Conservation (phyloP, 2,797 vertebrate species). For the Danio aesculapii region DNA sequence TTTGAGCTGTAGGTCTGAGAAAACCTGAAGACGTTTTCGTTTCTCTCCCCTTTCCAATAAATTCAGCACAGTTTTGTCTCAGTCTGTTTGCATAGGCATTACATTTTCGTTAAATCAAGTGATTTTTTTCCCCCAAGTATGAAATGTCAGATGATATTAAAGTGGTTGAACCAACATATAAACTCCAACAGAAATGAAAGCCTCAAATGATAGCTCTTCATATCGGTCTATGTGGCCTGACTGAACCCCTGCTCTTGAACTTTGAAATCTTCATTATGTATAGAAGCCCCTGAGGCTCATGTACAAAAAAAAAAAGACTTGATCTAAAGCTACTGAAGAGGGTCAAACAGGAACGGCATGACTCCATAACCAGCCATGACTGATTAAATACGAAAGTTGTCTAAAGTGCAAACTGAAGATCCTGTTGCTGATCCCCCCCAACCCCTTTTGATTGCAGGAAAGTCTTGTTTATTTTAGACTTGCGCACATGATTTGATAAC, state of each 20-base stretch:
- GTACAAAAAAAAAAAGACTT: not conserved
- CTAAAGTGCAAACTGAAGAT: slow-evolving; percentile 60
- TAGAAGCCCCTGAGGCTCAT: not conserved
- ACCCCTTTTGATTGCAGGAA: slow-evolving; percentile 32
- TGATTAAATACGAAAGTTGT: slow-evolving; percentile 50
- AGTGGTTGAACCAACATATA: slow-evolving; percentile 44
- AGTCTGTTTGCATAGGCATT: slow-evolving; percentile 75
- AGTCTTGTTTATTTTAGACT: slow-evolving; percentile 59
- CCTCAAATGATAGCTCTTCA: not conserved
- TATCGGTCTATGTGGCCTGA: not conserved
- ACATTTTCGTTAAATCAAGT: slow-evolving; percentile 48
- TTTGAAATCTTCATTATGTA: not conserved
- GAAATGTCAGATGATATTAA: slow-evolving; percentile 53
- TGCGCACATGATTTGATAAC: slow-evolving; percentile 59
- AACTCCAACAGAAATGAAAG: not conserved
- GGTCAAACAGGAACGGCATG: not conserved
- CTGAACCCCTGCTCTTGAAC: not conserved
- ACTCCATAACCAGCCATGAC: slow-evolving; percentile 36
- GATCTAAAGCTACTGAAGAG: slow-evolving; percentile 21
- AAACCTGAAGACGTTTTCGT: slow-evolving; percentile 58
- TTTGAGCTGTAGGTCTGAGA: slow-evolving; percentile 70
- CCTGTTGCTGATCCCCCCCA: slow-evolving; percentile 35
- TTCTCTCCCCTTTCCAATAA: slow-evolving; percentile 5
- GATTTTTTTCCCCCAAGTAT: slow-evolving; percentile 37
- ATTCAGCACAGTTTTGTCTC: slow-evolving; percentile 76